Percentiles rank a stretch among this genome's conserved stretches.
phyloP scores from a whole-genome alignment of 2,888 invertebrate species.

The Slavum lentiscoides region DNA sequence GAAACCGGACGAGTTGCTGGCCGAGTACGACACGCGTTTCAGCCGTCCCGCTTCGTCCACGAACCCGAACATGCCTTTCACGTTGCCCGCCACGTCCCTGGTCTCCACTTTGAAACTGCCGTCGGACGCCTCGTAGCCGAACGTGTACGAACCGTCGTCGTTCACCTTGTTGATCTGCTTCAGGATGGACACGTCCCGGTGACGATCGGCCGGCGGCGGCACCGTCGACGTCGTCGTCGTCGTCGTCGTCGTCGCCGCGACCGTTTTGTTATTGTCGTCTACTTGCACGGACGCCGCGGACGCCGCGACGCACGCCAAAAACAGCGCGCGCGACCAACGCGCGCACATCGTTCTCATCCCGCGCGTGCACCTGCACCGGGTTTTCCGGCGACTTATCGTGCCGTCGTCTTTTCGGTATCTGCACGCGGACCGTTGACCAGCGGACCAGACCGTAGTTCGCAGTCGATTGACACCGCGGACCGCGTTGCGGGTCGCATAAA shows the following conservation, averaged over 20 bases:
- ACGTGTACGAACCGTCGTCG: constrained; percentile 81
- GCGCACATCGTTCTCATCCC: not conserved
- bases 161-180: constrained; percentile 80
- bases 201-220: not conserved
- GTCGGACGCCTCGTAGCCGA: constrained; percentile 83
- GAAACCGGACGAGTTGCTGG: constrained; percentile 62
- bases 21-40: constrained; percentile 76
- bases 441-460: constrained; percentile 35
- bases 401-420: too few species aligned
- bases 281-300: not conserved
- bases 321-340: not conserved
- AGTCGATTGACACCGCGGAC: constrained; percentile 11
- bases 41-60: constrained; percentile 76
- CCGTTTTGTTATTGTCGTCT: not conserved
- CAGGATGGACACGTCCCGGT: constrained; percentile 70
- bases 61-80: constrained; percentile 82
- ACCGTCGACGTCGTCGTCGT: too few species aligned
- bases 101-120: constrained; percentile 85
- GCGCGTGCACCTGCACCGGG: too few species aligned
- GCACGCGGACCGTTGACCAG: not conserved
- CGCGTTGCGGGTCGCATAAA: constrained; percentile 28
- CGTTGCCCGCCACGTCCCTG: constrained; percentile 76
- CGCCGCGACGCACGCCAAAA: constrained; percentile 13
- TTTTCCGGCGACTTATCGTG: too few species aligned
- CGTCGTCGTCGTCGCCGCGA: not conserved